Evolutionary conservation across 2,797 vertebrate genomes (phyloP).

Genomic region (Myripristis jacobus): DNA sequence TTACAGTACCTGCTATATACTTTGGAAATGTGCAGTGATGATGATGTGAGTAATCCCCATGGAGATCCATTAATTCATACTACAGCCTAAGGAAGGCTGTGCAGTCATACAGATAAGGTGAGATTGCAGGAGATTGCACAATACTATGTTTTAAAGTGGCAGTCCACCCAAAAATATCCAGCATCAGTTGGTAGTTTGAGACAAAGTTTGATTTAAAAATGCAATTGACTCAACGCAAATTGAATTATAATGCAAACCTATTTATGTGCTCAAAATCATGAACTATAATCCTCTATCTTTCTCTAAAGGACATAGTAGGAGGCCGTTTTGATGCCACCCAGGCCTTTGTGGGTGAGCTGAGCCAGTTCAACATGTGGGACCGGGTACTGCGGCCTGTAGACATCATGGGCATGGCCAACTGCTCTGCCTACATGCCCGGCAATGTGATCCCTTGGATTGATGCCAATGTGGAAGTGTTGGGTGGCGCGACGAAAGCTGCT

Average conservation of each 20-base stretch:
- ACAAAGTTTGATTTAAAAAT: neutral
- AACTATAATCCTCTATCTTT: slow-evolving; percentile 33
- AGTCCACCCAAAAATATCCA: slow-evolving; percentile 14
- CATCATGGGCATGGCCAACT: slow-evolving; percentile 95
- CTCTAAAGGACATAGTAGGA: slow-evolving; percentile 91
- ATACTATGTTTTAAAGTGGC: slow-evolving; percentile 35
- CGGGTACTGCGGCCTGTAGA: slow-evolving; percentile 92
- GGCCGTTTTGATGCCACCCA: slow-evolving; percentile 97
- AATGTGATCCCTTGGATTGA: slow-evolving; percentile 97
- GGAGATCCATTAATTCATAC: slow-evolving; percentile 29
- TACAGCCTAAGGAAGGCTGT: slow-evolving; percentile 13
- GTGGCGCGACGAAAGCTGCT: slow-evolving; percentile 92
- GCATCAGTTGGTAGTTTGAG: slow-evolving; percentile 32
- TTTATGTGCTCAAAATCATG: neutral
- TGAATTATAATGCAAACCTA: slow-evolving; percentile 49
- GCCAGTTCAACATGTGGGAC: slow-evolving; percentile 99
- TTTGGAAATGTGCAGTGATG: slow-evolving; percentile 34
- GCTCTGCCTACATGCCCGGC: slow-evolving; percentile 96
- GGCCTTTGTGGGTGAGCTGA: slow-evolving; percentile 98
- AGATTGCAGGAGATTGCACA: slow-evolving; percentile 39
- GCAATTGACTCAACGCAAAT: slow-evolving; percentile 60
- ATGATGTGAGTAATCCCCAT: slow-evolving; percentile 24
- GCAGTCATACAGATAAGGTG: slow-evolving; percentile 34
- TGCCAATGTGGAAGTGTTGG: slow-evolving; percentile 94
- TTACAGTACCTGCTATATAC: slow-evolving; percentile 38